Evolutionary conservation across 2,797 vertebrate genomes (phyloP).

Genomic region (Masticophis lateralis): DNA sequence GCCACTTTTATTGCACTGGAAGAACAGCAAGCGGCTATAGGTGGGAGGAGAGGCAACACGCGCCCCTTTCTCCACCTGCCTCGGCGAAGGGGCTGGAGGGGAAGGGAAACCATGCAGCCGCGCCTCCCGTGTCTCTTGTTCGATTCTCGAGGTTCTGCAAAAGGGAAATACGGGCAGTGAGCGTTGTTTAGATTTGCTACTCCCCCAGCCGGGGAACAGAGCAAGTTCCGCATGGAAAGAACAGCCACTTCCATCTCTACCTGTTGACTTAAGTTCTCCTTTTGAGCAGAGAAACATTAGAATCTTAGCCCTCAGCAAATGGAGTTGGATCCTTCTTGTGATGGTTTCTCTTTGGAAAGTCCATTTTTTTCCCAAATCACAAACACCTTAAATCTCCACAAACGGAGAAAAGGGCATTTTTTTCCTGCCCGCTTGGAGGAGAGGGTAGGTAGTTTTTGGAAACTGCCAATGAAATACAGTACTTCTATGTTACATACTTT

Average conservation of each 20-base stretch:
- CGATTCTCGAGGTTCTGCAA: not conserved
- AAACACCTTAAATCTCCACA: not conserved
- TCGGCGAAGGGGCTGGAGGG: not conserved
- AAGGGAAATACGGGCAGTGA: not conserved
- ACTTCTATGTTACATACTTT: not conserved
- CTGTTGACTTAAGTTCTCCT: not conserved
- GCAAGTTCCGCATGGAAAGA: not conserved
- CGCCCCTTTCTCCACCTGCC: not conserved
- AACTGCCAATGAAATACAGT: not conserved
- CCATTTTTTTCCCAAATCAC: not conserved
- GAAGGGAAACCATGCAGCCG: not conserved
- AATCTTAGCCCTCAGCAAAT: not conserved
- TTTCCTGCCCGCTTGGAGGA: not conserved
- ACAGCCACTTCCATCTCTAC: not conserved
- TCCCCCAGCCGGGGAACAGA: not conserved
- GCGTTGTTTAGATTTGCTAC: not conserved
- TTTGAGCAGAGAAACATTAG: not conserved
- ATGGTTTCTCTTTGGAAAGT: not conserved
- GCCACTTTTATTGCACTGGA: not conserved
- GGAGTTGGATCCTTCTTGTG: not conserved
- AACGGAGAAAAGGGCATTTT: not conserved
- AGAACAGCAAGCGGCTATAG: rapidly evolving
- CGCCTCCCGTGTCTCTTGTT: not conserved
- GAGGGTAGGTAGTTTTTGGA: not conserved
- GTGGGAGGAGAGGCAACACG: not conserved